phyloP scores from a whole-genome alignment of 1,140 invertebrate genomes.

The Apis florea region DNA sequence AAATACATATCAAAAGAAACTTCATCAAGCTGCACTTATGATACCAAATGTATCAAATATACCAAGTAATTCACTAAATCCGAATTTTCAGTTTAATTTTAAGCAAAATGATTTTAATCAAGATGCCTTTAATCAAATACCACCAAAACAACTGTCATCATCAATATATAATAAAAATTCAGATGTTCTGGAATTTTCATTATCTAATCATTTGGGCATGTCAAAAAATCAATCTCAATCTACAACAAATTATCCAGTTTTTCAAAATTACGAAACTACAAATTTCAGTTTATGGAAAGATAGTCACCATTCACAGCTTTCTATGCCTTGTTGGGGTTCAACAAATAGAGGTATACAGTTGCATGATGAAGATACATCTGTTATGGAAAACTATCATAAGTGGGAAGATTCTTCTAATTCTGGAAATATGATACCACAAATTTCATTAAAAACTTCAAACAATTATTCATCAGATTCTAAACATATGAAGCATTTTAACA shows the following conservation, averaged over 20 bases:
- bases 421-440: slow-evolving; percentile 54
- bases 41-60: slow-evolving; percentile 26
- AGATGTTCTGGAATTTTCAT: slow-evolving; percentile 58
- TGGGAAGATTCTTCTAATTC: slow-evolving; percentile 65
- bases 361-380: slow-evolving; percentile 57
- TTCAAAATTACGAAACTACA: slow-evolving; percentile 65
- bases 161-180: slow-evolving; percentile 63
- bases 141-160: slow-evolving; percentile 64
- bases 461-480: slow-evolving; percentile 66
- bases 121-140: slow-evolving; percentile 54
- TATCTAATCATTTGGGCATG: slow-evolving; percentile 52
- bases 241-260: slow-evolving; percentile 63
- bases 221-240: slow-evolving; percentile 48
- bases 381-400: slow-evolving; percentile 65
- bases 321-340: slow-evolving; percentile 69
- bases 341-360: slow-evolving; percentile 41
- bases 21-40: slow-evolving; percentile 51
- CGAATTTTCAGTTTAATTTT: slow-evolving; percentile 62
- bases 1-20: slow-evolving; percentile 64
- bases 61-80: slow-evolving; percentile 48
- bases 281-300: slow-evolving; percentile 74
- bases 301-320: slow-evolving; percentile 66
- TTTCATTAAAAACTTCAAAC: slow-evolving; percentile 62
- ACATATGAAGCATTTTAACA: slow-evolving; percentile 52
- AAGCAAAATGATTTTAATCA: slow-evolving; percentile 60